phyloP scores from a whole-genome alignment of 2,797 vertebrate species.

The Brachyrhaphis roseni region DNA sequence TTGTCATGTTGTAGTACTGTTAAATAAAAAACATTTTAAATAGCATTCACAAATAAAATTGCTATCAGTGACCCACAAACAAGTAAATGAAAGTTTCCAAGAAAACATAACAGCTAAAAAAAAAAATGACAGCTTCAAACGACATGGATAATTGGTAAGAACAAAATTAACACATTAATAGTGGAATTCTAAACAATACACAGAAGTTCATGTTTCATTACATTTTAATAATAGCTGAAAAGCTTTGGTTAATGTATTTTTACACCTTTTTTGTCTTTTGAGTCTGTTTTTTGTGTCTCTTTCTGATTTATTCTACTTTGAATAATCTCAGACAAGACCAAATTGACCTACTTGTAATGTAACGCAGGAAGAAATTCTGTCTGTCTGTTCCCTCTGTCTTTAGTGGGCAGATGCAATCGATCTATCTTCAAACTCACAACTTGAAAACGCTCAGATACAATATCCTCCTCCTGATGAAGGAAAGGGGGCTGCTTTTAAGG shows the following conservation, averaged over 20 bases:
- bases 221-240: neutral
- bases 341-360: conserved; percentile 6
- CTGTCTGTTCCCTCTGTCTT: neutral
- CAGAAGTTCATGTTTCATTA: neutral
- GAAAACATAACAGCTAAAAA: neutral
- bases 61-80: neutral
- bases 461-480: conserved; percentile 1
- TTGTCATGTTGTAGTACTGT: too few species aligned
- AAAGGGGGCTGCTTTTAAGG: conserved; percentile 11
- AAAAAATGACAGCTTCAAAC: neutral
- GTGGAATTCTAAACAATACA: neutral
- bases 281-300: neutral
- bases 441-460: neutral
- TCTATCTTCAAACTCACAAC: neutral
- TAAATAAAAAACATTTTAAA: neutral
- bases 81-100: neutral
- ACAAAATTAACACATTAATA: neutral
- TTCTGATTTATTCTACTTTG: neutral
- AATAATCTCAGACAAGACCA: conserved; percentile 1
- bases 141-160: neutral
- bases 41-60: neutral
- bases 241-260: neutral
- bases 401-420: neutral
- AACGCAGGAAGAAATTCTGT: neutral
- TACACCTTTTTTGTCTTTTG: neutral